Conservation (phyloP, 64 coral and sea anemone genomes). For the Montipora efflorescens region DNA sequence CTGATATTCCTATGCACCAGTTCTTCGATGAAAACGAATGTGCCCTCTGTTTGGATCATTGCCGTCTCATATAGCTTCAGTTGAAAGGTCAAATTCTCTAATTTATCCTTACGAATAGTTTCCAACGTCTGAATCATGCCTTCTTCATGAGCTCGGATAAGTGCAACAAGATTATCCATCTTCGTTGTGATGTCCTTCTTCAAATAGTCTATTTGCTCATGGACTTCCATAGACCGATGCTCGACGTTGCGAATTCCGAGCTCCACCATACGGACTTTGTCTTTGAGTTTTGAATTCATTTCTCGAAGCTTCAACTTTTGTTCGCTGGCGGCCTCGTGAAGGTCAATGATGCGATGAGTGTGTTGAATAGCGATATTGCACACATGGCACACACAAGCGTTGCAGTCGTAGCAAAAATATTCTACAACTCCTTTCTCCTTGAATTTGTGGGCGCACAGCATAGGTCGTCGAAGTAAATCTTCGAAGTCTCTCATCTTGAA, state of each 20-base stretch:
- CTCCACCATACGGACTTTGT: slow-evolving; percentile 56
- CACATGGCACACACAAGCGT: slow-evolving; percentile 49
- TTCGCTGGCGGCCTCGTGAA: slow-evolving; percentile 65
- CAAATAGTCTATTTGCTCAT: slow-evolving; percentile 65
- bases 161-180: slow-evolving; percentile 54
- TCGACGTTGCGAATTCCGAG: slow-evolving; percentile 62
- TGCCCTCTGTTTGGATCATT: slow-evolving; percentile 37
- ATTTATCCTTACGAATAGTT: slow-evolving; percentile 51
- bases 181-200: slow-evolving; percentile 53
- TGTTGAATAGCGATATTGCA: slow-evolving; percentile 75
- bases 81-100: slow-evolving; percentile 59
- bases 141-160: slow-evolving; percentile 48
- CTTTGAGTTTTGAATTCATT: slow-evolving; percentile 58
- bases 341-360: slow-evolving; percentile 71
- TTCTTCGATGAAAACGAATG: slow-evolving; percentile 56
- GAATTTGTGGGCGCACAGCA: slow-evolving; percentile 40
- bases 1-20: slow-evolving; percentile 64
- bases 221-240: slow-evolving; percentile 58
- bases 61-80: slow-evolving; percentile 34
- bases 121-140: slow-evolving; percentile 60
- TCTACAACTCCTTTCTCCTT: slow-evolving; percentile 51
- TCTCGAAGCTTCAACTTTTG: slow-evolving; percentile 70
- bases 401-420: slow-evolving; percentile 60
- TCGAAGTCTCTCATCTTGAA: slow-evolving; percentile 37
- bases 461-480: slow-evolving; percentile 33